These are phyloP conservation scores for Molorchus minor DNA, from an alignment of 2,888 invertebrate genomes.

Conservation along the genomic window DNA sequence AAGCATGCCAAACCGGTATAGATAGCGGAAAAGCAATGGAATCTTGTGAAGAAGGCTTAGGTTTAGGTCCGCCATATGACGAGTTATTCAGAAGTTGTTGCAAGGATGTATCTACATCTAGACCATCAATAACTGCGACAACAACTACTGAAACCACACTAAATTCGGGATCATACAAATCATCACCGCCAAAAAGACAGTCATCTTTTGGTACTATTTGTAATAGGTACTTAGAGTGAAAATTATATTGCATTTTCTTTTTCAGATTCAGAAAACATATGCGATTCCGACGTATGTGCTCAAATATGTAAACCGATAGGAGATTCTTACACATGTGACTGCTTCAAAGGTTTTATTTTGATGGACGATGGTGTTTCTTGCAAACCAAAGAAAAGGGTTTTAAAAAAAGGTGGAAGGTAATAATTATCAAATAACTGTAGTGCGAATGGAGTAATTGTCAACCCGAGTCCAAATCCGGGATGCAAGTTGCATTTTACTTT, in stretches of 20 bases:
- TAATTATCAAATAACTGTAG: neutral
- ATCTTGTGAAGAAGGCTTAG: conserved; percentile 67
- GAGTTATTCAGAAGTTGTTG: conserved; percentile 72
- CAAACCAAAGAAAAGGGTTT: conserved; percentile 60
- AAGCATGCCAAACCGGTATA: conserved; percentile 72
- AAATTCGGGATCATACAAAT: conserved; percentile 19
- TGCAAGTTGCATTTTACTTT: neutral
- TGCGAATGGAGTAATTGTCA: neutral
- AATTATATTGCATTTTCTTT: conserved; percentile 16
- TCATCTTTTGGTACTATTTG: neutral
- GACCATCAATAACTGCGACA: conserved; percentile 38
- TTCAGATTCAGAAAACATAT: conserved; percentile 65
- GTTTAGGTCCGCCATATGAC: conserved; percentile 69
- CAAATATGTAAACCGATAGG: conserved; percentile 80
- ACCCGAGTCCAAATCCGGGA: too few relatives aligned
- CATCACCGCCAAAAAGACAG: conserved; percentile 1
- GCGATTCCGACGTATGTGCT: conserved; percentile 73
- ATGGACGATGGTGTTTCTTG: conserved; percentile 78
- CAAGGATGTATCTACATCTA: conserved; percentile 52
- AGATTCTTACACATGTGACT: conserved; percentile 76
- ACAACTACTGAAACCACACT: conserved; percentile 37
- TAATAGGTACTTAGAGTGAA: neutral
- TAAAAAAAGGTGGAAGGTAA: conserved; percentile 47
- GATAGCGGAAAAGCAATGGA: conserved; percentile 67
- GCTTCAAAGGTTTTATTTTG: conserved; percentile 73